Evolutionary conservation across 2,888 invertebrate species (phyloP), one percentile per base, ranked within the genome.

Genomic region (Thera britannica): DNA sequence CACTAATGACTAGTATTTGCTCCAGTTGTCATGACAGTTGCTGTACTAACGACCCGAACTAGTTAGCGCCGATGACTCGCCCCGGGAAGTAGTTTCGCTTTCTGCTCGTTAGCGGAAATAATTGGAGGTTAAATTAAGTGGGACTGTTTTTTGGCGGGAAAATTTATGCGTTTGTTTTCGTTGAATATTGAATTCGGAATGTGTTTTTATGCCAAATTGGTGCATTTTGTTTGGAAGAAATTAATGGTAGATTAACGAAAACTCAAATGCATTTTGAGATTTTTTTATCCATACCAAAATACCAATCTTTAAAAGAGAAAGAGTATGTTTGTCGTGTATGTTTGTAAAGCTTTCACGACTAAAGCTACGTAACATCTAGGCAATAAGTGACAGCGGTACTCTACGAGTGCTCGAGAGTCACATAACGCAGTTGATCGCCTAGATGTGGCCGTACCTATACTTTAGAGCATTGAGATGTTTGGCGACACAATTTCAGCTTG

Each of bases 1-100:
- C 64, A 65, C 65, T 72, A 74, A 74, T 74, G 66, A 74, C 70
- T 49, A 56, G 66, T 70, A 63, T 60, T 65, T 68, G 52, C 60
- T 38, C 46, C 56, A 68, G 67, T 59, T 54, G 71, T 65, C 74
- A 74, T 59, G 72, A 68, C 74, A 72, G 74, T 72, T 35, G 51
- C 52, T 68, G 55, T 62, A 62, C 72, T 74, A 74, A 74, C 71
- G 74, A 74, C 58, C 61, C 12, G 65, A 64, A 72, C 72, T 72
- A 69, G 68, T 68, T 70, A 67, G 66, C 63, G 63, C 48, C 66
- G 63, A 70, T 67, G 70, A 69, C 69, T 69, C 65, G 69, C 52
- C 49, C 23, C 64, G 55, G 67, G 62, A 67, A 67, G 67, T 68
- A 69, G 66, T 70, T 70, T 70, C 60, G 52, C 69, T 69, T 69